Evolutionary conservation across 2,797 vertebrate genomes (phyloP).

Genomic region (Sciurus carolinensis): DNA sequence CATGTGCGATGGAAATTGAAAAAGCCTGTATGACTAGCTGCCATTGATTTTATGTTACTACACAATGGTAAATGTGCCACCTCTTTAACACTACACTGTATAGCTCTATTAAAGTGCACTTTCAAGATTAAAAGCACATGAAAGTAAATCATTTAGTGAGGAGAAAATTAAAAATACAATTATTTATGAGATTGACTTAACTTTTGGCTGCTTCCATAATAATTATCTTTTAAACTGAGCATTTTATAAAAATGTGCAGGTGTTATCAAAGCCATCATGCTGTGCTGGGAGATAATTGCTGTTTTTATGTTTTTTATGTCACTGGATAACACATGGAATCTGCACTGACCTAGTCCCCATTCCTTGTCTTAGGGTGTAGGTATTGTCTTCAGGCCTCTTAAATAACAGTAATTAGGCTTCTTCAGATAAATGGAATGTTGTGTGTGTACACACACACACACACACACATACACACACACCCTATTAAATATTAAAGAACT

Average conservation of each 20-base stretch:
- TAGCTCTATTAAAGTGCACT: conserved; percentile 54
- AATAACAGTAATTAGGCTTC: neutral
- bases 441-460: no score
- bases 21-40: conserved; percentile 71
- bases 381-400: neutral
- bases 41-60: conserved; percentile 77
- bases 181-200: conserved; percentile 65
- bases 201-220: conserved; percentile 42
- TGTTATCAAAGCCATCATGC: conserved; percentile 43
- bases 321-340: neutral
- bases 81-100: conserved; percentile 29
- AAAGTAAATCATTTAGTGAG: conserved; percentile 68
- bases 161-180: conserved; percentile 67
- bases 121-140: conserved; percentile 53
- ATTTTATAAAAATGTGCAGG: conserved; percentile 59
- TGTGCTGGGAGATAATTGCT: neutral
- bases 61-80: conserved; percentile 63
- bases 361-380: neutral
- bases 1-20: conserved; percentile 68
- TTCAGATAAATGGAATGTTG: neutral
- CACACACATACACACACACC: no score
- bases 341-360: neutral
- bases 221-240: conserved; percentile 54
- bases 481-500: neutral
- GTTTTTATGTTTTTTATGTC: conserved; percentile 34